Conservation (phyloP, 64 coral and sea anemone species). For the Platygyra sinensis region DNA sequence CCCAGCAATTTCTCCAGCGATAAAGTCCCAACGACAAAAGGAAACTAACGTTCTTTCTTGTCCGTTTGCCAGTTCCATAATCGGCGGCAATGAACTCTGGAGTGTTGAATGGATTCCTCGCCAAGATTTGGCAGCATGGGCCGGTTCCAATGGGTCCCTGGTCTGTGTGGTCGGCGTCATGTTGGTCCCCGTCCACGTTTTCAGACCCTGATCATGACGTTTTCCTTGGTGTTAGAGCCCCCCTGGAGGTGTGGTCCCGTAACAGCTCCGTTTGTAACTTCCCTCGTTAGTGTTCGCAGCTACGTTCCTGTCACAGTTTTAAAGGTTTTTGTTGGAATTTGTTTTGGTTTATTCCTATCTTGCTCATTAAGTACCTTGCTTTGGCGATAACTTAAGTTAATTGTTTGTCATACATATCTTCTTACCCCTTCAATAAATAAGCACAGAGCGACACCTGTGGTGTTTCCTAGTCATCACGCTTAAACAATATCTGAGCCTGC, state of each 20-base stretch:
- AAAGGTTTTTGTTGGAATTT: too few relatives aligned
- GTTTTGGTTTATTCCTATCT: too few relatives aligned
- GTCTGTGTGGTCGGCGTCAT: slow-evolving; percentile 71
- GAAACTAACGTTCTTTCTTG: not conserved
- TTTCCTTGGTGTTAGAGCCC: slow-evolving; percentile 86
- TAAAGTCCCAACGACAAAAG: too few relatives aligned
- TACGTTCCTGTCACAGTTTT: not conserved
- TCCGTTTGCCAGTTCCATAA: not conserved
- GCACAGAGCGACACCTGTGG: too few relatives aligned
- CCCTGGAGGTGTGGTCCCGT: slow-evolving; percentile 82
- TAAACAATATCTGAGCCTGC: too few relatives aligned
- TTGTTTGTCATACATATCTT: too few relatives aligned
- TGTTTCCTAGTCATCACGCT: too few relatives aligned
- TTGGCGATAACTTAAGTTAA: too few relatives aligned
- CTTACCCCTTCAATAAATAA: too few relatives aligned
- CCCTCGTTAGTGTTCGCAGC: slow-evolving; percentile 64
- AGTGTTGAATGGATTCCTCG: slow-evolving; percentile 75
- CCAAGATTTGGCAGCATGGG: slow-evolving; percentile 79
- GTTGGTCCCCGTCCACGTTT: slow-evolving; percentile 86
- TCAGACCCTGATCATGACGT: slow-evolving; percentile 92
- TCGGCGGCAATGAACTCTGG: slow-evolving; percentile 42
- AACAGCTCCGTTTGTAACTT: slow-evolving; percentile 88
- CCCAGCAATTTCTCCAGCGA: too few relatives aligned
- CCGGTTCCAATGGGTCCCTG: slow-evolving; percentile 78
- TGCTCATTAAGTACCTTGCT: too few relatives aligned